Evolutionary conservation across 2,797 vertebrate species (phyloP).

Genomic region (Octomys mimax): DNA sequence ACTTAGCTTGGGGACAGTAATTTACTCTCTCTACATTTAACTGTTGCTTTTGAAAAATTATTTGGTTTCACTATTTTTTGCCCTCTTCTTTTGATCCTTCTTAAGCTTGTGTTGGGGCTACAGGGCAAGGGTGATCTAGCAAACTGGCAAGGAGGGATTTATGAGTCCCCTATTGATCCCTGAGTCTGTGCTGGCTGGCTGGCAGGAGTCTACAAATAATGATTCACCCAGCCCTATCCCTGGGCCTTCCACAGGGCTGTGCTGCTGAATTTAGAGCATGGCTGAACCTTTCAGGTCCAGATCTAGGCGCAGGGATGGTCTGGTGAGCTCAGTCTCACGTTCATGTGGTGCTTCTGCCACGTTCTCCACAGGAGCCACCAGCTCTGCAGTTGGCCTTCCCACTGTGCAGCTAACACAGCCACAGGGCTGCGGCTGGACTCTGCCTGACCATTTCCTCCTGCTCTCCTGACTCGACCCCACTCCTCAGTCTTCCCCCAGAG

Average conservation of each 20-base stretch:
- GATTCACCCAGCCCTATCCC: not conserved
- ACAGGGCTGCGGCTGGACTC: not conserved
- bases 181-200: not conserved
- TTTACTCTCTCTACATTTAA: slow-evolving; percentile 35
- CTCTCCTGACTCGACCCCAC: not conserved
- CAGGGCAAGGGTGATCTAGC: not conserved
- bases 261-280: not conserved
- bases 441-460: not conserved
- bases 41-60: slow-evolving; percentile 6
- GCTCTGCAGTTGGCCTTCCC: not conserved
- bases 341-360: not conserved
- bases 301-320: not conserved
- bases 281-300: not conserved
- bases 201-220: not conserved
- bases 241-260: not conserved
- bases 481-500: not conserved
- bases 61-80: not conserved
- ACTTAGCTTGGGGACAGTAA: not conserved
- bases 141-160: not conserved
- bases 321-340: not conserved
- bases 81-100: slow-evolving; percentile 13
- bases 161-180: not conserved
- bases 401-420: not conserved
- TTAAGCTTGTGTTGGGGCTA: not conserved
- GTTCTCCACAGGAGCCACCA: not conserved